These are phyloP conservation scores for Calliphora vicina DNA, from an alignment of 1,140 invertebrate species.

Conservation along the genomic window DNA sequence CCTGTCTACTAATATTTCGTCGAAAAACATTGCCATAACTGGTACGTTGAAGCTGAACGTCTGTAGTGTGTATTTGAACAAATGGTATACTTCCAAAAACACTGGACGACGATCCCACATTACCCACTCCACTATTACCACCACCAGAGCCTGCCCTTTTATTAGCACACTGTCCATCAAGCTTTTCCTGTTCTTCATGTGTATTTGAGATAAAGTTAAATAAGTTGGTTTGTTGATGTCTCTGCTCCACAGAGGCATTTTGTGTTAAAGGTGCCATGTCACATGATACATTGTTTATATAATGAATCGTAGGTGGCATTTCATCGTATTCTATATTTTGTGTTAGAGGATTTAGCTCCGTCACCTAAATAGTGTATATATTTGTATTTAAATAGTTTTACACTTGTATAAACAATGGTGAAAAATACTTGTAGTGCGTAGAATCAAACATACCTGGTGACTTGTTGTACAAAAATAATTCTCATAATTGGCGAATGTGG, in stretches of 20 bases:
- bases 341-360: neutral
- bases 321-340: slow-evolving; percentile 7
- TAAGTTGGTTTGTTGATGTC: slow-evolving; percentile 1
- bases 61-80: slow-evolving; percentile 58
- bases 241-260: neutral
- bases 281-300: neutral
- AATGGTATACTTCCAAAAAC: slow-evolving; percentile 47
- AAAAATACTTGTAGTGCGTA: too few species aligned
- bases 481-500: slow-evolving; percentile 5
- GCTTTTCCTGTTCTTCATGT: neutral
- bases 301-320: neutral
- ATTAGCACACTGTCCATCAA: neutral
- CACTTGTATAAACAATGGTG: neutral
- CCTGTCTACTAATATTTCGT: slow-evolving; percentile 45
- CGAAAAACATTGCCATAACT: slow-evolving; percentile 55
- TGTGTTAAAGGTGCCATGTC: neutral
- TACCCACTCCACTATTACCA: neutral
- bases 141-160: neutral
- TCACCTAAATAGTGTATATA: neutral
- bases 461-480: slow-evolving; percentile 16
- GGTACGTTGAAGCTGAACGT: slow-evolving; percentile 51
- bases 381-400: neutral
- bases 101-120: neutral
- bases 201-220: neutral
- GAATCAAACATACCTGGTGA: neutral